Evolutionary conservation across 2,888 invertebrate species (phyloP).

Genomic region (Dromius quadrimaculatus): DNA sequence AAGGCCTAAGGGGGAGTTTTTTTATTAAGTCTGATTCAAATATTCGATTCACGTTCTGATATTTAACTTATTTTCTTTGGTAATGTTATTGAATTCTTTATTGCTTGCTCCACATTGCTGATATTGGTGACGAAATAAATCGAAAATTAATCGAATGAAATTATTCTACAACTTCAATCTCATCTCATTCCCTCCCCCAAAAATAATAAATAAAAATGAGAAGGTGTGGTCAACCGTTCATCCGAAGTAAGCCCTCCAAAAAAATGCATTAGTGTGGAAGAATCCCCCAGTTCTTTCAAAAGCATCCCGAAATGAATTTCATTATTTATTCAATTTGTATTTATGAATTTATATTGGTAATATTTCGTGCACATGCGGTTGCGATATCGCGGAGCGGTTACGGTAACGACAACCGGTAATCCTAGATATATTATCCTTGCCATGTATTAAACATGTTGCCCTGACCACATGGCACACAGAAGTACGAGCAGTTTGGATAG

Average conservation of each 20-base stretch:
- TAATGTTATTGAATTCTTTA: too few species aligned
- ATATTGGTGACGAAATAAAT: too few species aligned
- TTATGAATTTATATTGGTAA: slow-evolving; percentile 51
- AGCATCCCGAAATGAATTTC: slow-evolving; percentile 41
- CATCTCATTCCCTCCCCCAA: slow-evolving; percentile 7
- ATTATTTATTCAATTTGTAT: slow-evolving; percentile 52
- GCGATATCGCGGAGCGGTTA: slow-evolving; percentile 6
- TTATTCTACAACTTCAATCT: slow-evolving; percentile 21
- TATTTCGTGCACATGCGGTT: slow-evolving; percentile 32
- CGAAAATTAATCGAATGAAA: too few species aligned
- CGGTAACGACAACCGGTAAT: slow-evolving; percentile 33
- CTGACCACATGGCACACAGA: slow-evolving; percentile 43
- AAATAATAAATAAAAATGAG: slow-evolving; percentile 39
- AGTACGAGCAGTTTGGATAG: slow-evolving; percentile 22
- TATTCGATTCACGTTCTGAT: slow-evolving; percentile 47
- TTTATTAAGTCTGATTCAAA: slow-evolving; percentile 49
- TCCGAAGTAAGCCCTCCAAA: slow-evolving; percentile 29
- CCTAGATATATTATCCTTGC: slow-evolving; percentile 32
- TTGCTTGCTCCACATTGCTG: too few species aligned
- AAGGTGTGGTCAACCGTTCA: slow-evolving; percentile 43
- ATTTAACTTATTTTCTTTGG: too few species aligned
- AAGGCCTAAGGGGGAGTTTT: slow-evolving; percentile 45
- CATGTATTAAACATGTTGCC: slow-evolving; percentile 43
- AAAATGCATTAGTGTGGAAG: slow-evolving; percentile 40
- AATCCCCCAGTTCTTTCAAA: slow-evolving; percentile 26